These are phyloP conservation scores for Anableps anableps DNA, from an alignment of 2,797 vertebrate genomes.

Conservation along the genomic window DNA sequence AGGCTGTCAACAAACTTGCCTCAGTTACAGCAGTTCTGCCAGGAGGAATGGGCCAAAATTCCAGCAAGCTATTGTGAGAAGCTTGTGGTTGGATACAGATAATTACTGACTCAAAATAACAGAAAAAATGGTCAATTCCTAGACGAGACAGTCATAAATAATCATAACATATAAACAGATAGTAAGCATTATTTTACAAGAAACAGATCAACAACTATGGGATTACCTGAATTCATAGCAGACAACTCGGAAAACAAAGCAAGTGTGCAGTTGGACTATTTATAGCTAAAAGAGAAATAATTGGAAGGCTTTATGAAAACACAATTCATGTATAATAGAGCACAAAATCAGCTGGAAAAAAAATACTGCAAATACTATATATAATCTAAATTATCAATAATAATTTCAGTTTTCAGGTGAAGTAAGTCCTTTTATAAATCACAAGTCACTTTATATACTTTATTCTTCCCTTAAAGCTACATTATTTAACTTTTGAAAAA, in stretches of 20 bases:
- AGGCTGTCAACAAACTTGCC: not conserved
- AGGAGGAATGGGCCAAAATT: not conserved
- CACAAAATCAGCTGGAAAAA: not conserved
- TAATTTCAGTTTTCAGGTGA: not conserved
- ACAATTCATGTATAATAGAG: not conserved
- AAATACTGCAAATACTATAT: not conserved
- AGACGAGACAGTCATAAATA: not conserved
- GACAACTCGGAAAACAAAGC: too few relatives aligned
- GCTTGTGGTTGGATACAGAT: too few relatives aligned
- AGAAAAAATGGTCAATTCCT: not conserved
- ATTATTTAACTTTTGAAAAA: too few relatives aligned
- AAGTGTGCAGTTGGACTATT: not conserved
- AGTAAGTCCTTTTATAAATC: not conserved
- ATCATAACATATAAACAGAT: not conserved
- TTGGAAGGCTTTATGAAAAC: not conserved
- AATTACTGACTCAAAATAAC: not conserved
- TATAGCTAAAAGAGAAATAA: not conserved
- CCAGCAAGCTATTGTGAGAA: not conserved
- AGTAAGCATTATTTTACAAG: not conserved
- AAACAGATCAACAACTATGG: not conserved
- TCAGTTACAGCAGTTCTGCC: not conserved
- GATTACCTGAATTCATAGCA: not conserved
- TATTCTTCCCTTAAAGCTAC: too few relatives aligned
- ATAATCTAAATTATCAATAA: not conserved
- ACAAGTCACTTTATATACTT: not conserved